phyloP scores from a whole-genome alignment of 2,797 vertebrate species.

The Myotis pilosus region DNA sequence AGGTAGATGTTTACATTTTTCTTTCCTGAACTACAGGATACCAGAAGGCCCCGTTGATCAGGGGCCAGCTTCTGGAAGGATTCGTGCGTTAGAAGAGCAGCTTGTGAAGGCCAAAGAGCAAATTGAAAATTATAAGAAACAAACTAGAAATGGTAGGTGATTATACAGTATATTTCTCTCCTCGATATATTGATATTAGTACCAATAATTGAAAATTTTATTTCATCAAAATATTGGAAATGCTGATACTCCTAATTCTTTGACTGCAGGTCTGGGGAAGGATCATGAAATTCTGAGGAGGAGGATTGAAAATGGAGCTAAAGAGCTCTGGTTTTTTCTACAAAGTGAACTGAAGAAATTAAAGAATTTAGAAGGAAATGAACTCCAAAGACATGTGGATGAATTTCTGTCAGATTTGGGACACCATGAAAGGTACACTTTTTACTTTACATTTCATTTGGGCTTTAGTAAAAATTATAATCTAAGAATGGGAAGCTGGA shows the following conservation, averaged over 20 bases:
- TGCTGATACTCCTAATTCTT: conserved; percentile 34
- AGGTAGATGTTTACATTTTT: conserved; percentile 65
- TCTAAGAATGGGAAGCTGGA: conserved; percentile 31
- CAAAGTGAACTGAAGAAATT: conserved; percentile 96
- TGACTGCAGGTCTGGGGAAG: conserved; percentile 88
- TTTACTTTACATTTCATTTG: conserved; percentile 27
- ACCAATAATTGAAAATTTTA: conserved; percentile 53
- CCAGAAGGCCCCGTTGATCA: conserved; percentile 94
- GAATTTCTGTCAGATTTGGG: conserved; percentile 95
- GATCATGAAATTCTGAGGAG: conserved; percentile 95
- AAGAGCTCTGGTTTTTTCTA: conserved; percentile 98
- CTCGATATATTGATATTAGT: conserved; percentile 27
- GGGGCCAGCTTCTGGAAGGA: conserved; percentile 90
- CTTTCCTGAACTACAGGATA: conserved; percentile 87
- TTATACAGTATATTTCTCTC: conserved; percentile 42
- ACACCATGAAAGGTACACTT: conserved; percentile 94
- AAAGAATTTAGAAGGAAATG: conserved; percentile 88
- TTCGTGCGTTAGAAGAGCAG: conserved; percentile 96
- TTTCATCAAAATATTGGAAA: conserved; percentile 35
- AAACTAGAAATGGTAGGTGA: conserved; percentile 92
- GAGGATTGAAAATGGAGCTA: conserved; percentile 95
- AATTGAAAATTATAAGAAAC: conserved; percentile 96
- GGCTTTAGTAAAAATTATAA: conserved; percentile 22
- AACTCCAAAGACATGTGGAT: conserved; percentile 91
- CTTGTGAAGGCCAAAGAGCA: conserved; percentile 97